phyloP scores from a whole-genome alignment of 2,113 vertebrate species.

The Chloropsis cyanopogon region DNA sequence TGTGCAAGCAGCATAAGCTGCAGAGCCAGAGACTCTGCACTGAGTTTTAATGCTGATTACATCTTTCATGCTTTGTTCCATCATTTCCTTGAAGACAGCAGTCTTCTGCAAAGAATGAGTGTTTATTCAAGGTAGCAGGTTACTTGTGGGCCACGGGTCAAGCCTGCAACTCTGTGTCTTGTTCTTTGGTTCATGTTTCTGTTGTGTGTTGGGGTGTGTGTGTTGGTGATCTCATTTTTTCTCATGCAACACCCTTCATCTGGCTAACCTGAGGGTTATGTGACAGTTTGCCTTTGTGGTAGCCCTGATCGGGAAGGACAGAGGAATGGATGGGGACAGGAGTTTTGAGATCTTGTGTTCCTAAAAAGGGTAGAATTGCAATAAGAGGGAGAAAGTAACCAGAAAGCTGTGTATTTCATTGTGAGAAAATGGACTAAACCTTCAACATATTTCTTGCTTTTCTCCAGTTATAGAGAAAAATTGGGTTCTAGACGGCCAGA shows the following conservation, averaged over 20 bases:
- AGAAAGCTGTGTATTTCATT: not conserved
- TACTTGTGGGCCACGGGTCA: fast-evolving
- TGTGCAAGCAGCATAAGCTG: not conserved
- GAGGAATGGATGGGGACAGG: not conserved
- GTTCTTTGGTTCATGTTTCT: not conserved
- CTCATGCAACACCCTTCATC: not conserved
- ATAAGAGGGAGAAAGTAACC: not conserved
- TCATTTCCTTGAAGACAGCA: not conserved
- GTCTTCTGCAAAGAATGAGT: not conserved
- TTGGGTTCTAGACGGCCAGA: not conserved
- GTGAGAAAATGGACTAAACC: not conserved
- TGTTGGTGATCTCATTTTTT: not conserved
- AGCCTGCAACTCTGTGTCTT: not conserved
- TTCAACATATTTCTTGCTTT: not conserved
- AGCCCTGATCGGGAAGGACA: not conserved
- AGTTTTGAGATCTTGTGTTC: not conserved
- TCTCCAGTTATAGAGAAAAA: not conserved
- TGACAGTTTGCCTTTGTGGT: not conserved
- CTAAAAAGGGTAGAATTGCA: not conserved
- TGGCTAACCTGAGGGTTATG: not conserved
- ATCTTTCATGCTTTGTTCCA: not conserved
- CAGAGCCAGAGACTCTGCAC: not conserved
- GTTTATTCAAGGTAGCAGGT: not conserved
- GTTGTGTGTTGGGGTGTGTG: not conserved
- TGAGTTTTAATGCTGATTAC: not conserved